Evolutionary conservation across 2,113 vertebrate genomes (phyloP).

Genomic region (Oreochromis tanganicae): DNA sequence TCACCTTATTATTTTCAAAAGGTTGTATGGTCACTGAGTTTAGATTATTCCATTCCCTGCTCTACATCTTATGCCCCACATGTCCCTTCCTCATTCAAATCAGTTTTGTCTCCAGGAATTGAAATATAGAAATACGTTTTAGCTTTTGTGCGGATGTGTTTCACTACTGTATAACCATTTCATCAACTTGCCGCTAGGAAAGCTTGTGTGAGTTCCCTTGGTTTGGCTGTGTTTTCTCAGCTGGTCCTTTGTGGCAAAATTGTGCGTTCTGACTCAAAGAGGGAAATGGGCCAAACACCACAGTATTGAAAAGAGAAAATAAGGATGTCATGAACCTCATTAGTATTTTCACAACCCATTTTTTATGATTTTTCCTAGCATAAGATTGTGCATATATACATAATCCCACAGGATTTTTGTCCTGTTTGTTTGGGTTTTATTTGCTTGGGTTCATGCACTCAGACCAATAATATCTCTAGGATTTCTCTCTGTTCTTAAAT

Average conservation of each 20-base stretch:
- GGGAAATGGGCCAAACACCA: background rate
- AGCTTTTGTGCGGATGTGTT: conserved; percentile 33
- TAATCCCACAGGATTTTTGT: background rate
- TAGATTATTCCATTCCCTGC: conserved; percentile 59
- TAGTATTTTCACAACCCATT: background rate
- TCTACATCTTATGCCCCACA: conserved; percentile 15
- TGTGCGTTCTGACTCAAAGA: background rate
- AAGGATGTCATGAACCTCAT: background rate
- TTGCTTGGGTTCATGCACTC: background rate
- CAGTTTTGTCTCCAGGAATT: conserved; percentile 53
- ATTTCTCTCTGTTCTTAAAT: background rate
- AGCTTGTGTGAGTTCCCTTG: conserved; percentile 14
- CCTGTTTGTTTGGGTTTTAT: background rate
- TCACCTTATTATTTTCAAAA: conserved; percentile 63
- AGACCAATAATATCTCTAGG: background rate
- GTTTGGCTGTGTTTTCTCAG: conserved; percentile 2
- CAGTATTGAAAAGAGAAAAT: background rate
- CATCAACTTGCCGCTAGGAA: conserved; percentile 26
- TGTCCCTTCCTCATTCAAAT: conserved; percentile 50
- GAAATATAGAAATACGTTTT: conserved; percentile 61
- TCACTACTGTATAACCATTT: conserved; percentile 40
- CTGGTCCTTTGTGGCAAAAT: background rate
- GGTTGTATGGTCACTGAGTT: conserved; percentile 55
- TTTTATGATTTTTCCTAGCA: background rate
- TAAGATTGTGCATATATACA: background rate